A percentile compares a stretch with the other conserved stretches of the same genome.
These are phyloP conservation scores for Synergus japonicus DNA, from an alignment of 2,888 invertebrate species.

Conservation along the genomic window DNA sequence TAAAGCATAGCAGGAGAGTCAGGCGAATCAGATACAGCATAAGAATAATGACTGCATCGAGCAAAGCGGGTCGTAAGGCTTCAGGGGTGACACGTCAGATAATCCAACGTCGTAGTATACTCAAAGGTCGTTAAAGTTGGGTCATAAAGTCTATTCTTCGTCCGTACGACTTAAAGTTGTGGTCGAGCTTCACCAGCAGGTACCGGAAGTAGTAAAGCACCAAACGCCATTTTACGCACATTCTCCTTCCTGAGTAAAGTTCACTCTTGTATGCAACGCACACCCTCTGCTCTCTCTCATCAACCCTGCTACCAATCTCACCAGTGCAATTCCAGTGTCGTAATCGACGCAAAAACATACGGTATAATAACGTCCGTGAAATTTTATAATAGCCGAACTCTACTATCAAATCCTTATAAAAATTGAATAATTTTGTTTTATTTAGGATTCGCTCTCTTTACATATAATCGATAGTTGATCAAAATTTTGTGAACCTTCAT, in stretches of 20 bases:
- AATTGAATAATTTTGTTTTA: neutral
- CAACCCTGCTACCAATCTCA: neutral
- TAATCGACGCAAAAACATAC: neutral
- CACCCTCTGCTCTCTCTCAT: neutral
- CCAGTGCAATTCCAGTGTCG: neutral
- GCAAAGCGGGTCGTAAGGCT: conserved; percentile 16
- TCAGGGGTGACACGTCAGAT: conserved; percentile 17
- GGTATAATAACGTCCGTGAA: too few relatives aligned
- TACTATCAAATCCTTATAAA: too few relatives aligned
- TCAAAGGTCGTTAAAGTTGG: conserved; percentile 25
- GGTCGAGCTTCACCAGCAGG: conserved; percentile 3
- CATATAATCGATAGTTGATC: neutral
- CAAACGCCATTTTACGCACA: conserved; percentile 15
- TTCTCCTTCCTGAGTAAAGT: neutral
- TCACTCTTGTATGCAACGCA: neutral
- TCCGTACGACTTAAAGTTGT: neutral
- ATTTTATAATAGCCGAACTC: too few relatives aligned
- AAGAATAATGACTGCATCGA: conserved; percentile 33
- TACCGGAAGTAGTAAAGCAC: conserved; percentile 5
- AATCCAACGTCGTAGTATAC: conserved; percentile 12
- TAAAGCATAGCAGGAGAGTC: conserved; percentile 1
- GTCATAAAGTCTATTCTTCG: conserved; percentile 27
- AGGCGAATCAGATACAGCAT: conserved; percentile 33
- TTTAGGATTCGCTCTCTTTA: neutral
- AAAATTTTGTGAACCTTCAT: neutral